Conservation (phyloP, 2,113 vertebrate genomes). For the Illadopsis cleaveri region DNA sequence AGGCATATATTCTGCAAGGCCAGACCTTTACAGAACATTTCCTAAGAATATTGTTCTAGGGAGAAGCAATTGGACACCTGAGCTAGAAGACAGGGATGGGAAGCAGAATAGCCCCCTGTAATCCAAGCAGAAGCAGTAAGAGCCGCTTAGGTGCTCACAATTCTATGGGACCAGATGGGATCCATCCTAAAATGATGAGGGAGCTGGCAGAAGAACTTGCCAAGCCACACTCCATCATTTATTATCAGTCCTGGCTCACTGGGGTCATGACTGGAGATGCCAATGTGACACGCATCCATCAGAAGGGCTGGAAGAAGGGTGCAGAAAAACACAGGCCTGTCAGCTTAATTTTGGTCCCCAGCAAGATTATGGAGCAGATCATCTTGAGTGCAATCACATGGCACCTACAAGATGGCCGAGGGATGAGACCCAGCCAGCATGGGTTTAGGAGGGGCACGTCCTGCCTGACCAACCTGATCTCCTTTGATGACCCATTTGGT, state of each 20-base stretch:
- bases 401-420: rapidly evolving
- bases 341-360: background rate
- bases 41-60: background rate
- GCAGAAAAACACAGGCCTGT: background rate
- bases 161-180: background rate
- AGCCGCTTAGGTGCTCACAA: background rate
- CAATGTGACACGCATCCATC: background rate
- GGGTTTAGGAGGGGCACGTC: background rate
- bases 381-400: rapidly evolving
- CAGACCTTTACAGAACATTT: background rate
- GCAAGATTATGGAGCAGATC: background rate
- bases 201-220: background rate
- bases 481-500: background rate
- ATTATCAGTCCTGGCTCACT: background rate
- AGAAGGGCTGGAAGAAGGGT: background rate
- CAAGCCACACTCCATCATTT: background rate
- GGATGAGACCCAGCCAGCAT: background rate
- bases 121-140: background rate
- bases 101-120: background rate
- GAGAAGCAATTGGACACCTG: background rate
- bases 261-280: background rate
- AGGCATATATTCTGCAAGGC: background rate
- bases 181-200: background rate
- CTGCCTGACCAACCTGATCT: background rate
- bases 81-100: background rate